A percentile compares a stretch with the other conserved stretches of the same genome.
These are phyloP conservation scores for Piscicola geometra DNA, from an alignment of 2,888 invertebrate genomes.

Conservation along the genomic window DNA sequence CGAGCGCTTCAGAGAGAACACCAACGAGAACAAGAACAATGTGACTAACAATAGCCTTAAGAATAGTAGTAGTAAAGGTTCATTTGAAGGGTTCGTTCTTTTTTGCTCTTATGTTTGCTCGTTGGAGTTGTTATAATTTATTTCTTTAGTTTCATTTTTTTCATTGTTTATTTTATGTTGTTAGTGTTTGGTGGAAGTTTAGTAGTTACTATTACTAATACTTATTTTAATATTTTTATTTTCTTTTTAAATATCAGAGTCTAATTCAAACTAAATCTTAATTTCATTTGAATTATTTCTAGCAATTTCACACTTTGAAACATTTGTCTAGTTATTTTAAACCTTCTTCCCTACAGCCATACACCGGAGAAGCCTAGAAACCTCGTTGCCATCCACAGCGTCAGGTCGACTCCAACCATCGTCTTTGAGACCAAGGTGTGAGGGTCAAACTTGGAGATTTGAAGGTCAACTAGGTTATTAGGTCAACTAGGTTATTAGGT, in stretches of 20 bases:
- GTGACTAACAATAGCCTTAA: not conserved
- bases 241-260: not conserved
- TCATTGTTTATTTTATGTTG: too few relatives aligned
- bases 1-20: not conserved
- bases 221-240: too few relatives aligned
- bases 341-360: too few relatives aligned
- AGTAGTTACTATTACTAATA: too few relatives aligned
- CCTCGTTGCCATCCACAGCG: not conserved
- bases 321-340: not conserved
- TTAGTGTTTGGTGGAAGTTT: too few relatives aligned
- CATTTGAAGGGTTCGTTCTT: not conserved
- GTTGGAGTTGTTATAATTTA: not conserved
- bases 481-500: too few relatives aligned
- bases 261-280: too few relatives aligned
- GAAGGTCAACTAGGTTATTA: too few relatives aligned
- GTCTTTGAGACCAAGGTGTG: constrained; percentile 26
- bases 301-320: not conserved
- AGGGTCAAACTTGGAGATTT: too few relatives aligned
- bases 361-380: not conserved
- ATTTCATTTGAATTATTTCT: too few relatives aligned
- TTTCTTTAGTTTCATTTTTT: too few relatives aligned
- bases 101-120: too few relatives aligned
- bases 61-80: not conserved
- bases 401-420: constrained; percentile 19
- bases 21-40: not conserved